A percentile compares a stretch with the other conserved stretches of the same genome.
These are phyloP conservation scores for Ctenopoma kingsleyae DNA, from an alignment of 2,797 vertebrate species.

Conservation along the genomic window DNA sequence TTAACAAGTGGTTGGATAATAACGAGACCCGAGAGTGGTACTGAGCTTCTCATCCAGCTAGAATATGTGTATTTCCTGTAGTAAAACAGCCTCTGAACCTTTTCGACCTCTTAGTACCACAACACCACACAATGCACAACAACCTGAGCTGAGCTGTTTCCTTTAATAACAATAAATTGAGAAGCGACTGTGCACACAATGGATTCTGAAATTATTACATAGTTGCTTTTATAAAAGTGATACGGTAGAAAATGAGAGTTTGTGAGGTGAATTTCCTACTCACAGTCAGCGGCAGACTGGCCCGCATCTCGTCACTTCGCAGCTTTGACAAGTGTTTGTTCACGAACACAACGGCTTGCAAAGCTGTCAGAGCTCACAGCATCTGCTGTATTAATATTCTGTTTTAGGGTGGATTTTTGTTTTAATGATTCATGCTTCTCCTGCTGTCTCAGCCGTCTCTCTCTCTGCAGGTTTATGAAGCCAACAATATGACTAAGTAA, in stretches of 20 bases:
- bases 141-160: neutral
- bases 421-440: conserved; percentile 73
- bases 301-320: conserved; percentile 18
- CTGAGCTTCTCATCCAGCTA: neutral
- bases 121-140: neutral
- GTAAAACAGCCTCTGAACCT: neutral
- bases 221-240: conserved; percentile 1
- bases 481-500: conserved; percentile 54
- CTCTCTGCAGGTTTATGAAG: conserved; percentile 45
- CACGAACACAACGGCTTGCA: conserved; percentile 14
- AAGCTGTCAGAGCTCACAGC: conserved; percentile 46
- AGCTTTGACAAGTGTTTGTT: conserved; percentile 54
- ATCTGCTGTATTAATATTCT: conserved; percentile 53
- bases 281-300: conserved; percentile 16
- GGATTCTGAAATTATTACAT: neutral
- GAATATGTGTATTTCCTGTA: neutral
- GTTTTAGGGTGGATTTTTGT: conserved; percentile 52
- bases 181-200: neutral
- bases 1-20: neutral
- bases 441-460: conserved; percentile 61
- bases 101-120: neutral
- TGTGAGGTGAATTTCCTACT: conserved; percentile 6
- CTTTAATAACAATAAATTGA: neutral
- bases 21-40: too few relatives aligned
- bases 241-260: neutral